These are phyloP conservation scores for Hydrozoanthus tunicans DNA, from an alignment of 64 coral and sea anemone genomes.

Conservation along the genomic window DNA sequence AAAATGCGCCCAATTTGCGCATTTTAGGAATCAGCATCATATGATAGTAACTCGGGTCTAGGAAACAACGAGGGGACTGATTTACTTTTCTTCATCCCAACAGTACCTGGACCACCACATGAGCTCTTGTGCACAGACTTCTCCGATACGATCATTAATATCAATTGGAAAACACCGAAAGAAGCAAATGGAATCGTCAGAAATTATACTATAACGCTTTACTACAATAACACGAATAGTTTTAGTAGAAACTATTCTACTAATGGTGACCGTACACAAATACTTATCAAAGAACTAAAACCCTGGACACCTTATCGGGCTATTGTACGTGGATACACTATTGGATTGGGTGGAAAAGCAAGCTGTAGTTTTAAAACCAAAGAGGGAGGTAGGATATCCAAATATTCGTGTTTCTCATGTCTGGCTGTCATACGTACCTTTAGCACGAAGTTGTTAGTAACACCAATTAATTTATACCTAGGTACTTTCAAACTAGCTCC, in stretches of 20 bases:
- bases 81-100: too few relatives aligned
- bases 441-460: too few relatives aligned
- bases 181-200: background rate
- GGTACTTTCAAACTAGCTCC: too few relatives aligned
- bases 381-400: conserved; percentile 1
- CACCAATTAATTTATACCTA: too few relatives aligned
- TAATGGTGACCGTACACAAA: background rate
- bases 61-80: too few relatives aligned
- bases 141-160: background rate
- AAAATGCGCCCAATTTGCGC: too few relatives aligned
- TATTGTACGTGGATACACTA: background rate
- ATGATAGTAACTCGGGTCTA: too few relatives aligned
- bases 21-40: too few relatives aligned
- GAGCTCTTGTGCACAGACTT: background rate
- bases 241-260: background rate
- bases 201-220: background rate
- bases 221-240: conserved; percentile 1
- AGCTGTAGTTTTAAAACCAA: background rate
- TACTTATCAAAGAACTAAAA: background rate
- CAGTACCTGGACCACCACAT: conserved; percentile 13
- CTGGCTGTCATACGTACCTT: too few relatives aligned
- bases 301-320: conserved; percentile 21
- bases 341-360: background rate
- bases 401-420: too few relatives aligned
- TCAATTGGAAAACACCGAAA: background rate